Conservation (phyloP, 30 jellyfish, hydroid and myxozoan genomes). For the Turritopsis rubra region DNA sequence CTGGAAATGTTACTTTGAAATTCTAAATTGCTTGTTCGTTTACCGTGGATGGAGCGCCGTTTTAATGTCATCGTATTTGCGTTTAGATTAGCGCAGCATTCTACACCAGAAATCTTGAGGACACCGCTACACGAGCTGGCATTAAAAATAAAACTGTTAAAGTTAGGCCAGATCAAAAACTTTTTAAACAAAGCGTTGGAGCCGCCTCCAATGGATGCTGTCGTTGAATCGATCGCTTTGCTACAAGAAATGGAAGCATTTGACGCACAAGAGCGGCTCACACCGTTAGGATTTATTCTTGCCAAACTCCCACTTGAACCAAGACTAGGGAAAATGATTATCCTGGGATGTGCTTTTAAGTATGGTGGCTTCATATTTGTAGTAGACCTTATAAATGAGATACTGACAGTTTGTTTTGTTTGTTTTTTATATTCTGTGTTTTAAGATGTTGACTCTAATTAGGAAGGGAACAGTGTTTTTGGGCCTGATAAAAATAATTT, state of each 20-base stretch:
- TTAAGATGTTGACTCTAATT: no score
- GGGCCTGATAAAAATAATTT: no score
- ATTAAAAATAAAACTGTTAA: slow-evolving; percentile 60
- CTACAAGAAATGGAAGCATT: slow-evolving; percentile 92
- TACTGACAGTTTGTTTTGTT: no score
- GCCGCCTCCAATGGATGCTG: slow-evolving; percentile 97
- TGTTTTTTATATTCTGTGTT: no score
- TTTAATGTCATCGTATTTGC: neutral
- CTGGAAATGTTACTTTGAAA: neutral
- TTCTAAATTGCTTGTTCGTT: neutral
- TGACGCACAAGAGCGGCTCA: slow-evolving; percentile 61
- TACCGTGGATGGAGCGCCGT: neutral
- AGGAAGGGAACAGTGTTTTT: no score
- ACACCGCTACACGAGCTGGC: slow-evolving; percentile 88
- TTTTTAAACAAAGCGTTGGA: slow-evolving; percentile 84
- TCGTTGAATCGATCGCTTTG: slow-evolving; percentile 73
- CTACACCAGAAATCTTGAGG: slow-evolving; percentile 95
- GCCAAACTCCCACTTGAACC: slow-evolving; percentile 96
- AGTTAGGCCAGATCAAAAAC: slow-evolving; percentile 68
- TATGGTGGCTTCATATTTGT: slow-evolving; percentile 18
- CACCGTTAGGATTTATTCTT: slow-evolving; percentile 90
- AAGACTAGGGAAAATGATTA: slow-evolving; percentile 89
- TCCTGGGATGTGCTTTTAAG: slow-evolving; percentile 85
- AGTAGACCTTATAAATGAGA: no score
- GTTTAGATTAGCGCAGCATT: slow-evolving; percentile 78